Evolutionary conservation across 1,140 invertebrate species (phyloP).

Genomic region (Colletes gigas): DNA sequence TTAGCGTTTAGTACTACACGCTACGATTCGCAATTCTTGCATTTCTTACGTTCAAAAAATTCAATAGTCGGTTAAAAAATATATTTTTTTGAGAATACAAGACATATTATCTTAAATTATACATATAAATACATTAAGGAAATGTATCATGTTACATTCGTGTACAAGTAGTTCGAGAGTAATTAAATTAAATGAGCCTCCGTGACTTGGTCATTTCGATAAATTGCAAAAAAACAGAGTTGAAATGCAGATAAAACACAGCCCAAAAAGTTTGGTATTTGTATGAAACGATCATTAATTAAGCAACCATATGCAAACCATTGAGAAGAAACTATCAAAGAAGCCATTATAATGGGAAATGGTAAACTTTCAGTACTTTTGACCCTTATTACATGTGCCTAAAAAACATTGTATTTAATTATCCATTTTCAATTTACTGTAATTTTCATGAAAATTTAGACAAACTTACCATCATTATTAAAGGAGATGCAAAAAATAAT

Average conservation of each 20-base stretch:
- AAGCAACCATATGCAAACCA: slow-evolving; percentile 90
- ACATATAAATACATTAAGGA: neutral
- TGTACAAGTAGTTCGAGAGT: neutral
- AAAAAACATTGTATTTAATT: slow-evolving; percentile 57
- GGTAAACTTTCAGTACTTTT: slow-evolving; percentile 90
- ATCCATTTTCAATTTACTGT: neutral
- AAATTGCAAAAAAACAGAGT: slow-evolving; percentile 86
- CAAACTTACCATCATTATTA: slow-evolving; percentile 85
- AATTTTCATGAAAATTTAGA: neutral
- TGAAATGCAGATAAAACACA: slow-evolving; percentile 86
- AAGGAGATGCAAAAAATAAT: slow-evolving; percentile 89
- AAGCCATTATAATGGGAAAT: slow-evolving; percentile 88
- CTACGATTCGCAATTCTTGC: too few species aligned
- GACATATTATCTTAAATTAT: neutral
- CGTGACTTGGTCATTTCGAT: slow-evolving; percentile 81
- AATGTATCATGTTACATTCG: neutral
- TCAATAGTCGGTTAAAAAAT: slow-evolving; percentile 10
- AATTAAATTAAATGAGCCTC: slow-evolving; percentile 69
- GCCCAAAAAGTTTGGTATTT: slow-evolving; percentile 88
- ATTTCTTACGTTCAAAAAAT: neutral
- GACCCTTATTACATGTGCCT: slow-evolving; percentile 87
- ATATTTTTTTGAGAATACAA: slow-evolving; percentile 24
- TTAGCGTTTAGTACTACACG: too few species aligned
- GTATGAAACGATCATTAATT: slow-evolving; percentile 87
- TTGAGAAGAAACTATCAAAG: slow-evolving; percentile 87